Percentiles rank a stretch among this genome's conserved stretches.
These are phyloP conservation scores for Sylvilagus floridanus DNA, from an alignment of 2,797 vertebrate species.

Conservation along the genomic window DNA sequence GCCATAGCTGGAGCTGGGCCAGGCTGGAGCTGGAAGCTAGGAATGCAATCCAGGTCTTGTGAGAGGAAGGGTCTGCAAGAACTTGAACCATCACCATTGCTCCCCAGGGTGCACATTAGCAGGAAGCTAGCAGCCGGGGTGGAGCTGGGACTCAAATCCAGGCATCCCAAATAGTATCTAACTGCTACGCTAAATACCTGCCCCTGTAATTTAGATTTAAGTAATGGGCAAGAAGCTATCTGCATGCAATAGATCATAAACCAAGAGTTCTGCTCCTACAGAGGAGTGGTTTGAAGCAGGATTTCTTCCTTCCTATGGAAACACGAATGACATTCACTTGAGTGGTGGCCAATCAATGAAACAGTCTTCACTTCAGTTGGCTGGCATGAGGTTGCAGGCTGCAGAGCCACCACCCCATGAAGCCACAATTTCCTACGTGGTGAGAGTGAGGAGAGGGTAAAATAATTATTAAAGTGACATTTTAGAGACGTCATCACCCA, in stretches of 20 bases:
- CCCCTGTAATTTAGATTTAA: not conserved
- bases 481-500: conserved; percentile 51
- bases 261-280: conserved; percentile 13
- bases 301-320: conserved; percentile 10
- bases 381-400: conserved; percentile 6
- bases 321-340: conserved; percentile 27
- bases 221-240: conserved; percentile 7
- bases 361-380: conserved; percentile 4
- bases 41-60: too few relatives aligned
- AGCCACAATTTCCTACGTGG: conserved; percentile 35
- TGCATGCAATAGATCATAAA: not conserved
- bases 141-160: too few relatives aligned
- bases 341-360: conserved; percentile 44
- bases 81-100: too few relatives aligned
- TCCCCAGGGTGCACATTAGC: too few relatives aligned
- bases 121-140: too few relatives aligned
- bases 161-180: too few relatives aligned
- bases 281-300: conserved; percentile 39
- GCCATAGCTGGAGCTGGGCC: too few relatives aligned
- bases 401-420: conserved; percentile 2
- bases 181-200: too few relatives aligned
- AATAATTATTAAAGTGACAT: conserved; percentile 61
- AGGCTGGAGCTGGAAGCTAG: too few relatives aligned
- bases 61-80: too few relatives aligned
- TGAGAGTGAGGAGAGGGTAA: conserved; percentile 39